These are phyloP conservation scores for Arctia plantaginis DNA, from an alignment of 2,888 invertebrate species.

Conservation along the genomic window DNA sequence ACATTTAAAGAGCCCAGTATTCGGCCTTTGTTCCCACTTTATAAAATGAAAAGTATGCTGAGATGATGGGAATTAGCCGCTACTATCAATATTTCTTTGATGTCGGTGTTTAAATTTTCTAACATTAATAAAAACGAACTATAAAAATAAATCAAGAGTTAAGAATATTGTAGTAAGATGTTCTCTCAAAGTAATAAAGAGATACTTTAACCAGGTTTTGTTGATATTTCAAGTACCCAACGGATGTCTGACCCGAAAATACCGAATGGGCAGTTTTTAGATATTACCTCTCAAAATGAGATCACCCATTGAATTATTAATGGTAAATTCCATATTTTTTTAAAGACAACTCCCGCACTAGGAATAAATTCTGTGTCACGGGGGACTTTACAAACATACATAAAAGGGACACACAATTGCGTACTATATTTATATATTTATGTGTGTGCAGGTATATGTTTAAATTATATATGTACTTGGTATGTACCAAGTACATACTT, in stretches of 20 bases:
- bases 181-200: neutral
- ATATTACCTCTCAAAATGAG: neutral
- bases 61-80: constrained; percentile 35
- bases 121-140: constrained; percentile 13
- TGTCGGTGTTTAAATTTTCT: constrained; percentile 18
- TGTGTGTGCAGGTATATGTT: neutral
- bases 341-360: too few species aligned
- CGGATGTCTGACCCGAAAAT: too few species aligned
- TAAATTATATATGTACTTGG: neutral
- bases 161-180: neutral
- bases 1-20: constrained; percentile 55
- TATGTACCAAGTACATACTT: too few species aligned
- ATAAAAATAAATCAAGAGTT: neutral
- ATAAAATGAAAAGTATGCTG: constrained; percentile 45
- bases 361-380: too few species aligned
- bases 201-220: neutral
- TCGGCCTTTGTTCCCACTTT: constrained; percentile 49
- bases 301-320: too few species aligned
- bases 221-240: neutral
- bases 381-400: too few species aligned
- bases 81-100: constrained; percentile 38
- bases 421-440: neutral
- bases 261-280: neutral
- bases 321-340: too few species aligned
- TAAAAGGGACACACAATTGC: too few species aligned